Base-by-base conservation (phyloP, 2,888 invertebrate species). In the Tyria jacobaeae region DNA sequence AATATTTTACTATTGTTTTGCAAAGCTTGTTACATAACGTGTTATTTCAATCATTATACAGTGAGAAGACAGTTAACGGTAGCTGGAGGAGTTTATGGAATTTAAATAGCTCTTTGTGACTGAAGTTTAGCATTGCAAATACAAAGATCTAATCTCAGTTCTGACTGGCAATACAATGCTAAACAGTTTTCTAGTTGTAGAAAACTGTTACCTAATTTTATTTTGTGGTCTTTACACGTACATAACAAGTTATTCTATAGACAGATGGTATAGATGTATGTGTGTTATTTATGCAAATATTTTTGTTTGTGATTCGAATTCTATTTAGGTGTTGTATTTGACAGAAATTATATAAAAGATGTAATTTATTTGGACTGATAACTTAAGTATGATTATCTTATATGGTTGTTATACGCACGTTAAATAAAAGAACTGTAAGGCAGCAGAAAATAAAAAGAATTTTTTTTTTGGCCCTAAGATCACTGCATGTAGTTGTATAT, bases 41-140 rank as follows among this genome's bases (percentile, higher is more conserved):
- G 64, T 79, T 50, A 74, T 34, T 76, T 87, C 86, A 81, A 81
- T 17, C 79, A 44, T 44, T 82, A 85, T 85, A 86, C 85, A 83
- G 78, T 66, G 68, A 76, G 66, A 76, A 67, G 76, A 80, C 80
- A 76, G 82, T 75, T 80, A 77, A 70, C 73, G 71, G 76, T 74
- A 73, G 70, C 76, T 73, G 73, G 69, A 80, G 63, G 78, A 78
- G 73, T 83, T 82, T 84, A 85, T 82, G 84, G 88, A 90, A 89
- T 90, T 86, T 82, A 84, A 89, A 89, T 87, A 79, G 70, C 73
- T 75, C 71, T 76, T 66, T 74, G 65, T 57, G 59, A 59, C 66
- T 70, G 73, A 77, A 80, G 80, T 75, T 82, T 81, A 76, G 76
- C 80, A 82, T 82, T 81, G 80, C 79, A 85, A 86, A 85, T 83